Evolutionary conservation across 2,797 vertebrate genomes (phyloP).

Genomic region (Phaenicophaeus curvirostris): DNA sequence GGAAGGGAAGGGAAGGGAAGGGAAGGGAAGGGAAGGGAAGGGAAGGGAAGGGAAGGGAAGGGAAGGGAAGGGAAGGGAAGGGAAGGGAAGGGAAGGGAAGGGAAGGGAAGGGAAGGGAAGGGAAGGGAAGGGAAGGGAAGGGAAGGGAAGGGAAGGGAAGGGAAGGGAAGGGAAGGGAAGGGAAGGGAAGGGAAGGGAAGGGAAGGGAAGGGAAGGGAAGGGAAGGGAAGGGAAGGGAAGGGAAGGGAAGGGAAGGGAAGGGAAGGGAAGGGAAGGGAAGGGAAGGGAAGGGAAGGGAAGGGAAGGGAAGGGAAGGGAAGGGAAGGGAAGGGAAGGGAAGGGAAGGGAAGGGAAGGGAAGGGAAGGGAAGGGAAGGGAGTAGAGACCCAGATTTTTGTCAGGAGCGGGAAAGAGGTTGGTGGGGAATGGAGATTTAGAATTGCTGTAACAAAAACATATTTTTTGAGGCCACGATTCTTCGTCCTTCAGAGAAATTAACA

Average conservation of each 20-base stretch:
- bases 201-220: background rate
- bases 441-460: background rate
- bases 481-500: background rate
- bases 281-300: background rate
- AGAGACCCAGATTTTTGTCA: background rate
- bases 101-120: background rate
- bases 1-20: background rate
- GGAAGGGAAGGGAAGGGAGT: background rate
- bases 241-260: background rate
- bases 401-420: background rate
- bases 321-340: background rate
- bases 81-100: background rate
- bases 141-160: background rate
- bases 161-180: background rate
- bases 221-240: background rate
- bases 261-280: background rate
- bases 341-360: background rate
- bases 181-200: background rate
- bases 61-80: background rate
- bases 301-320: background rate
- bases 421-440: background rate
- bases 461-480: background rate
- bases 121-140: background rate
- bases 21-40: background rate
- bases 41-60: background rate